Conservation (phyloP, 2,113 vertebrate genomes). For the Ptyas mucosa region DNA sequence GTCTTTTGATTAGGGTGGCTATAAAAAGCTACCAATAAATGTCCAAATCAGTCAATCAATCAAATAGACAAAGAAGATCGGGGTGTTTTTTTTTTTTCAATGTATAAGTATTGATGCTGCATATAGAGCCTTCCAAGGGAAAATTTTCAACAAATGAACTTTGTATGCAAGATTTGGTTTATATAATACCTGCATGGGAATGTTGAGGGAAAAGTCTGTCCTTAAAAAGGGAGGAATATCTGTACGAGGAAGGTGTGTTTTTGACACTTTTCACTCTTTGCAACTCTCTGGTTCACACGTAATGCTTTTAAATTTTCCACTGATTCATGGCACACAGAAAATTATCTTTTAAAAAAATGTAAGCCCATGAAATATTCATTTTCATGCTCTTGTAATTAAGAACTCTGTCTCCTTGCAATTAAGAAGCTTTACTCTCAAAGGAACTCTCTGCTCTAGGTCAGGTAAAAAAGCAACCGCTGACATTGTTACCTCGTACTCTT, state of each 20-base stretch:
- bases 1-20: background rate
- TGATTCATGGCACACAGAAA: background rate
- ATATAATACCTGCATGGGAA: background rate
- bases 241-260: background rate
- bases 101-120: background rate
- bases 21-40: background rate
- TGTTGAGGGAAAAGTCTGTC: background rate
- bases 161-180: background rate
- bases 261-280: background rate
- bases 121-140: background rate
- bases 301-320: constrained; percentile 24
- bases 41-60: background rate
- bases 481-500: constrained; percentile 92
- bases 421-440: constrained; percentile 20
- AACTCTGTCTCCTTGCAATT: background rate
- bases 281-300: background rate
- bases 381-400: constrained; percentile 22
- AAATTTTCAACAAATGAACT: background rate
- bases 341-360: constrained; percentile 11
- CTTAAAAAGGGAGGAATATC: background rate
- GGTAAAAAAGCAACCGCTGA: constrained; percentile 11
- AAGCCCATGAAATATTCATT: constrained; percentile 13
- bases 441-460: constrained; percentile 27
- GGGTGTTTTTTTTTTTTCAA: background rate
- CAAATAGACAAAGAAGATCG: background rate